These are phyloP conservation scores for Lepus europaeus DNA, from an alignment of 2,113 vertebrate species.

Conservation along the genomic window DNA sequence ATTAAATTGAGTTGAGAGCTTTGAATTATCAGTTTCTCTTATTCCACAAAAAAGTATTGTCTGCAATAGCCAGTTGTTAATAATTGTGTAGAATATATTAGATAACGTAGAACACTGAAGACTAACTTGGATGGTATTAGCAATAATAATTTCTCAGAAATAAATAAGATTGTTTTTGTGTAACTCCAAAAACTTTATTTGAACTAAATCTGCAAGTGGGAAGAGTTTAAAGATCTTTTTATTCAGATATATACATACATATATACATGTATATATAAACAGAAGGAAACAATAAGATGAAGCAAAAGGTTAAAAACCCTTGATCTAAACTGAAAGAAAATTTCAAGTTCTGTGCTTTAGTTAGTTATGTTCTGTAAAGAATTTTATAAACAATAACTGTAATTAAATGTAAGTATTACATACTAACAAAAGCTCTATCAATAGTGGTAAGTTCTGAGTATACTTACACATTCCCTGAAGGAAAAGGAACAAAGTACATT, in stretches of 20 bases:
- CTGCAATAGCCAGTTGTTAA: background rate
- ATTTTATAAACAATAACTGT: constrained; percentile 16
- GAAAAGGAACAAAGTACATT: background rate
- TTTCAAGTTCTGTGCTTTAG: background rate
- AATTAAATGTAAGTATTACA: background rate
- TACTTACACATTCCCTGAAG: background rate
- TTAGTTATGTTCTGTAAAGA: background rate
- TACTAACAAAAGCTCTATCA: background rate
- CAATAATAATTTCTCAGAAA: background rate
- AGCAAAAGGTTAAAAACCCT: background rate
- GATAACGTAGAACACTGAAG: background rate
- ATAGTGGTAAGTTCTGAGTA: background rate
- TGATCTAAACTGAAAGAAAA: background rate
- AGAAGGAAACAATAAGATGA: background rate
- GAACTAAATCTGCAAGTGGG: background rate
- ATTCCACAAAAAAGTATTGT: background rate
- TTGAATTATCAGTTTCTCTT: background rate
- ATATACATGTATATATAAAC: background rate
- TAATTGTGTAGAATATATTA: background rate
- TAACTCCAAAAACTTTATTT: background rate
- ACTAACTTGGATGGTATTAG: background rate
- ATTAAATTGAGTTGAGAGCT: background rate
- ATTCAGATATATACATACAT: background rate
- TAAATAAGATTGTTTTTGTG: background rate
- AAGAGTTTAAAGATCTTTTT: background rate